These are phyloP conservation scores for Dromaius novaehollandiae DNA, from an alignment of 2,113 vertebrate species.

Conservation along the genomic window DNA sequence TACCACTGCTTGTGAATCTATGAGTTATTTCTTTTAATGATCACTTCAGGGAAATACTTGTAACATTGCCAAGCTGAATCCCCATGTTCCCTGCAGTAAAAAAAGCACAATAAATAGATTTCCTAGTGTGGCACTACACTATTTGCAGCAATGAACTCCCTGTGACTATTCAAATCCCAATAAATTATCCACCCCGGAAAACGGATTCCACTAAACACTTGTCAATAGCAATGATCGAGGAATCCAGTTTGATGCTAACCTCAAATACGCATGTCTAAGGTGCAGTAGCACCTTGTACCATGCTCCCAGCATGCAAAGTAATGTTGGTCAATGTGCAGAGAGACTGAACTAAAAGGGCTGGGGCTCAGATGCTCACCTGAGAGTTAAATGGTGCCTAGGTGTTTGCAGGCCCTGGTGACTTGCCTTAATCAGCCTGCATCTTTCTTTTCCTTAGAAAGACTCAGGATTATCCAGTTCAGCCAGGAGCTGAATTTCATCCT, in stretches of 20 bases:
- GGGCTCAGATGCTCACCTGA: background rate
- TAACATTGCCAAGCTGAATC: conserved; percentile 1
- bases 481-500: background rate
- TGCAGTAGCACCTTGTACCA: background rate
- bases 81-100: background rate
- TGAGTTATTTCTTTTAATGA: conserved; percentile 18
- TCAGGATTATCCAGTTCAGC: background rate
- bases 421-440: background rate
- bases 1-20: background rate
- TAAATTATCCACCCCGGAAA: background rate
- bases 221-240: background rate
- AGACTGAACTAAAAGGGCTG: background rate
- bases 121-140: background rate
- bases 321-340: background rate
- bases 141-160: background rate
- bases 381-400: background rate
- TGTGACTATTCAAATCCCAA: background rate
- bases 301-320: background rate
- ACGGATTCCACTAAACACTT: background rate
- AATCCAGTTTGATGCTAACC: background rate
- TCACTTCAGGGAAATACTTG: background rate
- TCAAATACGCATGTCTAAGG: accelerated
- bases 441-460: background rate
- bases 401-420: background rate
- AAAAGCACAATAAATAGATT: conserved; percentile 16